These are phyloP conservation scores for Alentia gelatinosa DNA, from an alignment of 2,888 invertebrate species.

Conservation along the genomic window DNA sequence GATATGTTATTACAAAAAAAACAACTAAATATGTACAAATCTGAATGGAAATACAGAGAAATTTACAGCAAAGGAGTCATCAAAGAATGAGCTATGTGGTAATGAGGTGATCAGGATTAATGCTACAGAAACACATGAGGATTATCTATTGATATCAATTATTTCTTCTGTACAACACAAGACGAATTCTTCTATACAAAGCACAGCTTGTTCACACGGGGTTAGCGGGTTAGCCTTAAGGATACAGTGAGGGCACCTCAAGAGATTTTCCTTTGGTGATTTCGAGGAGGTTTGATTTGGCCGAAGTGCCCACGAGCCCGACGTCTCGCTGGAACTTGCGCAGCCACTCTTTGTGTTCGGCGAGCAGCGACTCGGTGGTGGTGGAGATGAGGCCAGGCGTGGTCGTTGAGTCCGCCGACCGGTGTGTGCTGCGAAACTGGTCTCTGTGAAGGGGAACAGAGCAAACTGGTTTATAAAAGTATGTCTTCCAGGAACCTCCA, in stretches of 20 bases:
- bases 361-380: slow-evolving; percentile 57
- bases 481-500: no score
- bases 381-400: background rate
- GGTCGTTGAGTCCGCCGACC: background rate
- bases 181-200: no score
- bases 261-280: background rate
- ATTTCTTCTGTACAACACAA: no score
- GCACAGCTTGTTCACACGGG: background rate
- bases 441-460: slow-evolving; percentile 1
- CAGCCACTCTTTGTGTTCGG: slow-evolving; percentile 60
- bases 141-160: no score
- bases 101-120: no score
- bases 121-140: no score
- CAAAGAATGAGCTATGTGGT: no score
- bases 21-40: no score
- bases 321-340: slow-evolving; percentile 60
- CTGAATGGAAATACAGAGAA: no score
- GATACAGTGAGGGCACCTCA: slow-evolving; percentile 44
- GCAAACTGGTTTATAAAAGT: no score
- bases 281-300: background rate
- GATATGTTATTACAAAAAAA: no score
- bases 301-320: slow-evolving; percentile 22
- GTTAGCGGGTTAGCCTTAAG: slow-evolving; percentile 28
- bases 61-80: no score
- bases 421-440: background rate